A percentile compares a stretch with the other conserved stretches of the same genome.
Evolutionary conservation across 2,888 invertebrate species (phyloP).

Genomic region (Leptopilina drosophilae): DNA sequence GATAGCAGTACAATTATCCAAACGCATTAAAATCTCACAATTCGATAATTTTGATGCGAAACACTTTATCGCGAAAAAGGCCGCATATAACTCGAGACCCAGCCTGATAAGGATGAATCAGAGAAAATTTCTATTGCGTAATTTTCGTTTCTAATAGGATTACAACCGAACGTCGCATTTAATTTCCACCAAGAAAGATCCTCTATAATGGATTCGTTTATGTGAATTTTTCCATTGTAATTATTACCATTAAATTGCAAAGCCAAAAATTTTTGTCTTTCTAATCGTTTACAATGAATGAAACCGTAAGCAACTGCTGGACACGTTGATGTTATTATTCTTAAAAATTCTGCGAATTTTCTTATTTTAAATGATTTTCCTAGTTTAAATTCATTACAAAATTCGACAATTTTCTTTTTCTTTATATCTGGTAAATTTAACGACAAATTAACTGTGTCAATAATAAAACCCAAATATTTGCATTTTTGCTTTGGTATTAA

Average conservation of each 20-base stretch:
- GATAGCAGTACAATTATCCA: conserved; percentile 46
- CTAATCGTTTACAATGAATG: conserved; percentile 5
- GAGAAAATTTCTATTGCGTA: conserved; percentile 41
- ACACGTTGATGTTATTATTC: background rate
- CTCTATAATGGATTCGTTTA: conserved; percentile 14
- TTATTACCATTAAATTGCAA: conserved; percentile 37
- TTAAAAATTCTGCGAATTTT: background rate
- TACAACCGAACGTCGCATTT: conserved; percentile 3
- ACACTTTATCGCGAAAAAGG: conserved; percentile 2
- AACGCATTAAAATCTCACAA: conserved; percentile 37
- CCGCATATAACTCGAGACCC: conserved; percentile 41
- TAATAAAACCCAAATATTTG: conserved; percentile 27
- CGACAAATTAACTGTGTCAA: conserved; percentile 2
- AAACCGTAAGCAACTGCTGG: background rate
- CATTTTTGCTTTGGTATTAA: background rate
- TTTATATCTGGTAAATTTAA: conserved; percentile 15
- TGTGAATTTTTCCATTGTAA: conserved; percentile 26
- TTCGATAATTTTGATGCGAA: background rate
- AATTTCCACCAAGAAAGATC: conserved; percentile 43
- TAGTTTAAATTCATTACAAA: conserved; percentile 4
- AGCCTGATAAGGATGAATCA: conserved; percentile 40
- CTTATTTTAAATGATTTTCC: conserved; percentile 3
- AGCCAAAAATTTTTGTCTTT: background rate
- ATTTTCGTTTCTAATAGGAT: conserved; percentile 28
- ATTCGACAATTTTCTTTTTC: conserved; percentile 14